Conservation (phyloP, 2,113 vertebrate genomes). For the Dasyurus viverrinus region DNA sequence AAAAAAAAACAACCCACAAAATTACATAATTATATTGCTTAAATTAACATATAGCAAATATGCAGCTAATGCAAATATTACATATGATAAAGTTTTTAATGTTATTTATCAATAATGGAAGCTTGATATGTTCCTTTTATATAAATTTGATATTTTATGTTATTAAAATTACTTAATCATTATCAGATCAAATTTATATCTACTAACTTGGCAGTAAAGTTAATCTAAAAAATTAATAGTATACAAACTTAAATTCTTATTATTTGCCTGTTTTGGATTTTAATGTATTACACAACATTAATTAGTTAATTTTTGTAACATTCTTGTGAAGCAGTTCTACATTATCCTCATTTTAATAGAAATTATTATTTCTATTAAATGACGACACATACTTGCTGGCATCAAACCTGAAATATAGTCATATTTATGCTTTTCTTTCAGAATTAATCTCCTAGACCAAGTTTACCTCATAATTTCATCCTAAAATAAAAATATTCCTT, state of each 20-base stretch:
- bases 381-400: neutral
- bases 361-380: neutral
- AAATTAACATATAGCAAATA: neutral
- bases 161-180: slow-evolving; percentile 43
- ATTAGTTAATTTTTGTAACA: slow-evolving; percentile 17
- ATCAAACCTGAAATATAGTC: slow-evolving; percentile 37
- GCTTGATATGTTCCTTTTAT: slow-evolving; percentile 28
- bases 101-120: slow-evolving; percentile 38
- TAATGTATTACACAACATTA: slow-evolving; percentile 33
- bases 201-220: slow-evolving; percentile 42
- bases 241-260: slow-evolving; percentile 19
- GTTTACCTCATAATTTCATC: slow-evolving; percentile 35
- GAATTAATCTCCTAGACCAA: slow-evolving; percentile 28
- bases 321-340: slow-evolving; percentile 3
- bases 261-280: slow-evolving; percentile 43
- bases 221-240: slow-evolving; percentile 26
- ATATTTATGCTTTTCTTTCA: slow-evolving; percentile 30
- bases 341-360: slow-evolving; percentile 4
- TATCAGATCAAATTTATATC: slow-evolving; percentile 16
- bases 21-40: neutral
- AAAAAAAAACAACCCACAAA: neutral
- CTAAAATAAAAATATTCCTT: slow-evolving; percentile 23
- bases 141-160: slow-evolving; percentile 23
- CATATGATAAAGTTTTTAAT: slow-evolving; percentile 28
- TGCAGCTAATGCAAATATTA: neutral